Evolutionary conservation across 2,113 vertebrate genomes (phyloP).

Genomic region (Apus apus): DNA sequence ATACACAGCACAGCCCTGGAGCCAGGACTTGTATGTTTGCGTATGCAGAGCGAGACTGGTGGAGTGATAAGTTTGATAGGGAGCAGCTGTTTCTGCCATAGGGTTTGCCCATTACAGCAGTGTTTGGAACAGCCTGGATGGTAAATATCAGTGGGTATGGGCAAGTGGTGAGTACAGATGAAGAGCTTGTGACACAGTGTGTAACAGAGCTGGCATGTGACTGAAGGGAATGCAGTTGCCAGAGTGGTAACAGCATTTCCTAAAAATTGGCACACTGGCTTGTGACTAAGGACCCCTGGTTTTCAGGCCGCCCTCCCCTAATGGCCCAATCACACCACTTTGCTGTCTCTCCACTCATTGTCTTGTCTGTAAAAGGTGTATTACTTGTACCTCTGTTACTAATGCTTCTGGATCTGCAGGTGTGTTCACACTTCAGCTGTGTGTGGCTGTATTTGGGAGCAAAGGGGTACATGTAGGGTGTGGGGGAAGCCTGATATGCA

Average conservation of each 20-base stretch:
- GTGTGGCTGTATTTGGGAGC: background rate
- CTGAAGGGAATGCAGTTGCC: background rate
- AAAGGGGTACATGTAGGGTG: background rate
- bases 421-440: background rate
- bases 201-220: rapidly evolving
- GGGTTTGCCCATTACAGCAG: background rate
- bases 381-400: background rate
- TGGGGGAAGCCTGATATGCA: background rate
- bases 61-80: background rate
- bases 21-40: background rate
- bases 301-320: background rate
- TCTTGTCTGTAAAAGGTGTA: background rate
- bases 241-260: background rate
- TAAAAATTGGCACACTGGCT: background rate
- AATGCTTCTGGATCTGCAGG: background rate
- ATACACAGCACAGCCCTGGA: background rate
- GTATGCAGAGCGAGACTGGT: background rate
- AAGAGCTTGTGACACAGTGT: background rate
- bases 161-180: background rate
- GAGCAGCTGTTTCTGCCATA: background rate
- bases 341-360: background rate
- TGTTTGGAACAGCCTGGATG: background rate
- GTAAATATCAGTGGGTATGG: background rate
- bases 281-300: rapidly evolving
- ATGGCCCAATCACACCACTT: rapidly evolving